phyloP scores from a whole-genome alignment of 2,797 vertebrate genomes.

The Enteromius thamalakanensis region DNA sequence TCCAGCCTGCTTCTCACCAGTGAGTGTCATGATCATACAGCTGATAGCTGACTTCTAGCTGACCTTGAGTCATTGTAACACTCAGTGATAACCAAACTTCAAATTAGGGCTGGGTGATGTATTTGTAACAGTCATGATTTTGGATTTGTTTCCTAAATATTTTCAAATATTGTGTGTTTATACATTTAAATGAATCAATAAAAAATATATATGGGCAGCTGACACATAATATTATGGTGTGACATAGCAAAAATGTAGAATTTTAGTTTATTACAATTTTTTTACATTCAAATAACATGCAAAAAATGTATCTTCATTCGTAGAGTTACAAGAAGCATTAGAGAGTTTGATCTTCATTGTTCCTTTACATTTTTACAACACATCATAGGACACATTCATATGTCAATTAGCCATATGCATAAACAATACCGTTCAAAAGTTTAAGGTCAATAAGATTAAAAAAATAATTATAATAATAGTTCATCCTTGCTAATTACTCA shows the following conservation, averaged over 20 bases:
- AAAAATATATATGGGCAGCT: background rate
- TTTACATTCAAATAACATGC: too few species aligned
- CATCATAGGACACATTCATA: too few species aligned
- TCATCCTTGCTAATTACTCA: background rate
- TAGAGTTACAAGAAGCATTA: too few species aligned
- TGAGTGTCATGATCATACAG: constrained; percentile 33
- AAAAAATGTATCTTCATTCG: too few species aligned
- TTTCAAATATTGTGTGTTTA: background rate
- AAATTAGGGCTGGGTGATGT: background rate
- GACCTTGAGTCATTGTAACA: constrained; percentile 48
- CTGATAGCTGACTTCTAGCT: constrained; percentile 47
- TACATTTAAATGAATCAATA: background rate
- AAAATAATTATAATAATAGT: too few species aligned
- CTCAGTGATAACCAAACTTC: constrained; percentile 26
- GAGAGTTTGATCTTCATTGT: too few species aligned
- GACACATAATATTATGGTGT: too few species aligned
- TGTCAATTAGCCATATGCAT: too few species aligned
- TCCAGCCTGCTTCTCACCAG: constrained; percentile 29
- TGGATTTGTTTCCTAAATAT: background rate
- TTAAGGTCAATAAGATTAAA: background rate
- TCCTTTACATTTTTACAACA: too few species aligned
- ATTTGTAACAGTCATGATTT: background rate
- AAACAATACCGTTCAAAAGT: background rate
- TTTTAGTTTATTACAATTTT: too few species aligned
- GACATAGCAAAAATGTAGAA: too few species aligned